A percentile compares a stretch with the other conserved stretches of the same genome.
Conservation (phyloP, 2,113 vertebrate genomes). For the Phylloscopus whistleri region DNA sequence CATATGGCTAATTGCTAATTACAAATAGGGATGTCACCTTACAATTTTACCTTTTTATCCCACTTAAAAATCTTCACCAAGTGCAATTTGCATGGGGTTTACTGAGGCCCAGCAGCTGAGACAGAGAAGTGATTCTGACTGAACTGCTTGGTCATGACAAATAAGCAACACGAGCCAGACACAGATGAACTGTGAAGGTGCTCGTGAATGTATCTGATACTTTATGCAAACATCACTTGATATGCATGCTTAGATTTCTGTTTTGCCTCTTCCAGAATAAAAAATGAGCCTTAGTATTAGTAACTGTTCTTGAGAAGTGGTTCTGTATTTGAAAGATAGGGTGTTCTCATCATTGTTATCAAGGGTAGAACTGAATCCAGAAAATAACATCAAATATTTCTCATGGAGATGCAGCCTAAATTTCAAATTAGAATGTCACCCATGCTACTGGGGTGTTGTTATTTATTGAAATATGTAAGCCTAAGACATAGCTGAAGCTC, state of each 20-base stretch:
- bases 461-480: not conserved
- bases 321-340: not conserved
- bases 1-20: not conserved
- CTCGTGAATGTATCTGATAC: not conserved
- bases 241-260: not conserved
- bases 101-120: not conserved
- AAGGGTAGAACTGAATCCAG: not conserved
- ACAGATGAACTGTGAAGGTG: not conserved
- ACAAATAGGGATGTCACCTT: not conserved
- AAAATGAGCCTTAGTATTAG: not conserved
- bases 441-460: not conserved
- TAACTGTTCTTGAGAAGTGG: not conserved
- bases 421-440: not conserved
- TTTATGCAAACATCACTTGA: not conserved
- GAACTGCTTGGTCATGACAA: not conserved
- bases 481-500: not conserved
- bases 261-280: not conserved
- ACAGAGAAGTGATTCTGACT: not conserved
- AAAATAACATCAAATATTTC: not conserved
- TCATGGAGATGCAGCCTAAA: not conserved
- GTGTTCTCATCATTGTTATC: not conserved
- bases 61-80: not conserved
- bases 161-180: not conserved
- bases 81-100: not conserved
- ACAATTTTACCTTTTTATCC: not conserved